Evolutionary conservation across 1,140 invertebrate genomes (phyloP).

Genomic region (Neotoxoptera formosana): DNA sequence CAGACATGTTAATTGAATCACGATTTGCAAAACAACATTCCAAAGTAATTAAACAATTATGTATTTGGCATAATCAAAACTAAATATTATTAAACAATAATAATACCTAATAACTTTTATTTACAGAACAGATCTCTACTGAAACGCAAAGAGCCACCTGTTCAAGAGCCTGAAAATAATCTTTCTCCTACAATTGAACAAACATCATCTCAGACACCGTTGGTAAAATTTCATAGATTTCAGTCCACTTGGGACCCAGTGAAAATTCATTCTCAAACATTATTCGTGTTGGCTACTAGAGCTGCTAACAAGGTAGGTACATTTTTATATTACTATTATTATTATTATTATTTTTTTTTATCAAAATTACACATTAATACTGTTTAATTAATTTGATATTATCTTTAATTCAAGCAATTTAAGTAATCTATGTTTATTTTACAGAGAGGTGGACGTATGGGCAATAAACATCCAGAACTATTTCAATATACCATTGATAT

Average conservation of each 20-base stretch:
- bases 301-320: constrained; percentile 61
- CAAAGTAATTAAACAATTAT: constrained; percentile 33
- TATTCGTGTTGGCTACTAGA: constrained; percentile 74
- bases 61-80: neutral
- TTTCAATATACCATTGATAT: constrained; percentile 81
- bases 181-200: constrained; percentile 66
- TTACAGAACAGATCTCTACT: constrained; percentile 67
- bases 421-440: neutral
- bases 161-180: constrained; percentile 60
- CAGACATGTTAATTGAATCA: constrained; percentile 57
- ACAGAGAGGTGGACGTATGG: constrained; percentile 40
- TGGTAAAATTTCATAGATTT: constrained; percentile 57
- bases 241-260: constrained; percentile 77
- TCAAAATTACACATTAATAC: neutral
- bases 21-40: constrained; percentile 58
- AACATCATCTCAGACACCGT: constrained; percentile 64
- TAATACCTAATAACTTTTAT: constrained; percentile 27
- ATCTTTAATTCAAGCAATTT: neutral
- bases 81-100: neutral
- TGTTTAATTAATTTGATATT: neutral
- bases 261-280: constrained; percentile 72
- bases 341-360: neutral
- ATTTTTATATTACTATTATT: neutral
- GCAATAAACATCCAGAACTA: constrained; percentile 74
- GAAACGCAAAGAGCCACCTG: constrained; percentile 72